These are phyloP conservation scores for Brachyhypopomus gauderio DNA, from an alignment of 2,113 vertebrate genomes.

Conservation along the genomic window DNA sequence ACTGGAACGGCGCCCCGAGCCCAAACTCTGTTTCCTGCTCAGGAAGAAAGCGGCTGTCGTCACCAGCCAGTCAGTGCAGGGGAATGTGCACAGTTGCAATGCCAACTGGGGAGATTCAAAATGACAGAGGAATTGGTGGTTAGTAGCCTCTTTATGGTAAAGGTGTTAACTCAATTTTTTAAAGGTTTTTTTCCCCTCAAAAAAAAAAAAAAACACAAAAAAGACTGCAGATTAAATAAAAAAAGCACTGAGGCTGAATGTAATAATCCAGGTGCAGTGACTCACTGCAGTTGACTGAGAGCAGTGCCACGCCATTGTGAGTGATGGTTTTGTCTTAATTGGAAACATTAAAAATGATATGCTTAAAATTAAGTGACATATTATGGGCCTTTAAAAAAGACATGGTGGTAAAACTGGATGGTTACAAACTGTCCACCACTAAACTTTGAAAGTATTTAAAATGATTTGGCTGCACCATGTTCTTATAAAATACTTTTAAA, in stretches of 20 bases:
- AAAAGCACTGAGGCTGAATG: background rate
- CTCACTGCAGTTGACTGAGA: too few relatives aligned
- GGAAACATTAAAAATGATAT: too few relatives aligned
- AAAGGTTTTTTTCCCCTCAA: background rate
- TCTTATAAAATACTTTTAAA: background rate
- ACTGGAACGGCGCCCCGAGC: constrained; percentile 15
- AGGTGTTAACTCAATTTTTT: background rate
- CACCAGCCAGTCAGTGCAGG: constrained; percentile 50
- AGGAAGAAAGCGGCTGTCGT: constrained; percentile 56
- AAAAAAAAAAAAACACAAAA: too few relatives aligned
- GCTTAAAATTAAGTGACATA: too few relatives aligned
- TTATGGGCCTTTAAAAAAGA: too few relatives aligned
- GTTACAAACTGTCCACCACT: background rate
- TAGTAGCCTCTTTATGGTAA: background rate
- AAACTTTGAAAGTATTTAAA: background rate
- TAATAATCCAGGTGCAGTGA: background rate
- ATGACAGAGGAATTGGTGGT: constrained; percentile 3
- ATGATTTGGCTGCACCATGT: background rate
- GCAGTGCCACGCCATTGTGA: too few relatives aligned
- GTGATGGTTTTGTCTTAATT: too few relatives aligned
- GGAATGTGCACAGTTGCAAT: constrained; percentile 14
- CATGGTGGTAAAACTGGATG: too few relatives aligned
- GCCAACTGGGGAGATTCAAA: background rate
- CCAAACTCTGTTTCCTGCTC: constrained; percentile 56
- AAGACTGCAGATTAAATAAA: background rate